Conservation (phyloP, 2,797 vertebrate species). For the Lithobates sylvaticus region DNA sequence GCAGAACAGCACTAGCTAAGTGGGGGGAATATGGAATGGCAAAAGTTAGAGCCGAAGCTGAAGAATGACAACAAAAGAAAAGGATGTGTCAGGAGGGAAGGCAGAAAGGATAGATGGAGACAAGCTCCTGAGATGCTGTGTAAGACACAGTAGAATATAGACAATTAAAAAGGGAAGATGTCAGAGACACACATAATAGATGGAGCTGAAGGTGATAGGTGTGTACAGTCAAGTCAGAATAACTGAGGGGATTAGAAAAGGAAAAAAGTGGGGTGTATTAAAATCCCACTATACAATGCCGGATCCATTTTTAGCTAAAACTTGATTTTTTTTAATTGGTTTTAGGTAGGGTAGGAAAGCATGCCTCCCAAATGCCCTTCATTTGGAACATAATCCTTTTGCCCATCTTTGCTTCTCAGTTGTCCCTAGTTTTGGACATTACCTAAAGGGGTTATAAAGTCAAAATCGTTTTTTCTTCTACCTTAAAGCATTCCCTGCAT, state of each 20-base stretch:
- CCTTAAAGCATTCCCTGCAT: too few species aligned
- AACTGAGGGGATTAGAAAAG: neutral
- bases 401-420: too few species aligned
- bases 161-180: conserved; percentile 7
- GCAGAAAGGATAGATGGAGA: neutral
- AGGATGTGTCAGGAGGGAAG: neutral
- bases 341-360: too few species aligned
- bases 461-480: too few species aligned
- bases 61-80: neutral
- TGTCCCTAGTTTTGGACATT: too few species aligned
- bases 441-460: too few species aligned
- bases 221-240: neutral
- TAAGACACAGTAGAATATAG: neutral
- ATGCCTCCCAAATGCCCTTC: too few species aligned
- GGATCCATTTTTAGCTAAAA: neutral
- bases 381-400: too few species aligned
- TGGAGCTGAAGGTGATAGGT: conserved; percentile 10
- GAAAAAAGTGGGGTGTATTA: neutral
- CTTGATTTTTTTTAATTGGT: neutral
- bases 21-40: neutral
- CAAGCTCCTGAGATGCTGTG: conserved; percentile 8
- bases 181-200: conserved; percentile 26
- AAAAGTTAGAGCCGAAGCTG: neutral
- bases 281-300: neutral
- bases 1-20: neutral